Base-by-base conservation (phyloP, 2,888 invertebrate species). In the Germaria angustata region DNA sequence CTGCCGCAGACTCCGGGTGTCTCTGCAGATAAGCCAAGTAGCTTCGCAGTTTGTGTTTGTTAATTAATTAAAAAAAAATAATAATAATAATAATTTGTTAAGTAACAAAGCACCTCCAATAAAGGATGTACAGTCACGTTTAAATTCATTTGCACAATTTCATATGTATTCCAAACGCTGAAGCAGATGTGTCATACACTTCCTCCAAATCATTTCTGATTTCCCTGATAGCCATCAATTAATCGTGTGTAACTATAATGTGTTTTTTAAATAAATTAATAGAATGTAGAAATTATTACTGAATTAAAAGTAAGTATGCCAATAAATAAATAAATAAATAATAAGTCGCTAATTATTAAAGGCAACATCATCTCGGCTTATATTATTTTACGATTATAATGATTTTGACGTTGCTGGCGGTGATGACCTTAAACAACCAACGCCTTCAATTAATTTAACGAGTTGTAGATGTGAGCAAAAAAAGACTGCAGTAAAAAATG, bases 371-470 rank as follows among this genome's bases (percentile, higher is more conserved):
- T 44, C n/a, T 46, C 49, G 59, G 17, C 28, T 55, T 44, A 65
- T 63, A 57, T 24, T 44, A 20, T 15, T 32, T 63, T 53, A n/a
- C n/a, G n/a, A n/a, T n/a, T n/a, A 15, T 53, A 28, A 36, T 17
- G 15, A 46, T 57, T 22, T 57, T 63, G 32, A 44, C 32, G 51
- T 39, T 15, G 51, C 20, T 44, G 22, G 49, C 34, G n/a, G 49
- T 24, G 59, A 71, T 81, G 71, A 76, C 76, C 76, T 72, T 72
- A 76, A 81, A 71, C 63, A 75, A 71, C 34, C 65, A 76, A 79
- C 80, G 80, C 80, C 81, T 71, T 81, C 81, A 81, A 76, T 77
- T 76, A 65, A 51, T 51, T 34, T 28, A 63, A 57, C 51, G 55
- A 80, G 24, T 32, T 49, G 49, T 46, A 17, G n/a, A 65, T 59